Percentiles rank a stretch among this genome's conserved stretches.
These are phyloP conservation scores for Pitangus sulphuratus DNA, from an alignment of 2,797 vertebrate genomes.

Conservation along the genomic window DNA sequence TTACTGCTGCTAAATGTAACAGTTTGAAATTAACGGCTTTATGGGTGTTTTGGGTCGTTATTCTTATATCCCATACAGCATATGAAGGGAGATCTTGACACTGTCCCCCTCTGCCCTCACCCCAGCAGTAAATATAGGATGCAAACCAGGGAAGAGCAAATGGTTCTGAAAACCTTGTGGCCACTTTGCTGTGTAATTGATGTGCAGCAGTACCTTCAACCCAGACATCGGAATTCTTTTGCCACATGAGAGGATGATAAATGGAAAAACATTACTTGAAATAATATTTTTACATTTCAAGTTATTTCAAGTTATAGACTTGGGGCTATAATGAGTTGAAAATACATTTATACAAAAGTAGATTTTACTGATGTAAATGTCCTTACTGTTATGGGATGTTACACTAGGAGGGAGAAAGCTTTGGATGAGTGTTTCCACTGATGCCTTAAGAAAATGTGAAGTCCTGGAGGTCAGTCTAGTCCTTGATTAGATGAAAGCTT, in stretches of 20 bases:
- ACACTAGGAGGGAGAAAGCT: background rate
- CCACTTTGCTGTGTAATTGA: background rate
- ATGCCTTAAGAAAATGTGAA: background rate
- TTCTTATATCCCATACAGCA: background rate
- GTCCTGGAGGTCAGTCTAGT: background rate
- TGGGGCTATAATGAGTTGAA: background rate
- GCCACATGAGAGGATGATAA: background rate
- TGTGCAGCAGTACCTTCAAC: rapidly evolving
- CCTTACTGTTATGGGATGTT: background rate
- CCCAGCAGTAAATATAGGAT: background rate
- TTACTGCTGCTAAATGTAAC: background rate
- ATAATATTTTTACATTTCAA: background rate
- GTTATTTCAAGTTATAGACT: background rate
- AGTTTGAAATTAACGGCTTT: background rate
- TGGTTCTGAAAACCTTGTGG: background rate
- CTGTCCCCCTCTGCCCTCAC: background rate
- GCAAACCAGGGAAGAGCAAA: background rate
- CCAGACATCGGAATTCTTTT: background rate
- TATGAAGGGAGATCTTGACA: background rate
- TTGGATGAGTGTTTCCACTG: background rate
- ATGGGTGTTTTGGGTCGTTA: background rate
- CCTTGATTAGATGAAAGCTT: background rate
- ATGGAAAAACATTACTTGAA: background rate
- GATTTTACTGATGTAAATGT: background rate
- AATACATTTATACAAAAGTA: background rate